These are phyloP conservation scores for Dryocosmus kuriphilus DNA, from an alignment of 2,888 invertebrate genomes.

Conservation along the genomic window DNA sequence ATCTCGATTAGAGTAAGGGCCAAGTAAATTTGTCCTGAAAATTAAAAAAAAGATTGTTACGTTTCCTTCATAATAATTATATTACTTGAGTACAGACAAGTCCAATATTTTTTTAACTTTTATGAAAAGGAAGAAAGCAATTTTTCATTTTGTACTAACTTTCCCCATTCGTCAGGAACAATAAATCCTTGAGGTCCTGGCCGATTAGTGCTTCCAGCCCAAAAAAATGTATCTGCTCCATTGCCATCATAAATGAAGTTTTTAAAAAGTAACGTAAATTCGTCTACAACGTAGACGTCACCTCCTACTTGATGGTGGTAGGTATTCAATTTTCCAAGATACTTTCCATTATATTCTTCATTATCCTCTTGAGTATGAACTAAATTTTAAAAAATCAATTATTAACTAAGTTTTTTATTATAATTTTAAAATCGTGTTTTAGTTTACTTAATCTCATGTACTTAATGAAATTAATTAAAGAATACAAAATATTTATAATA, in stretches of 20 bases:
- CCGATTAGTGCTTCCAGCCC: conserved; percentile 92
- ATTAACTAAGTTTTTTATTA: too few species aligned
- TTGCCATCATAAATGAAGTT: conserved; percentile 94
- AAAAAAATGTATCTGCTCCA: conserved; percentile 94
- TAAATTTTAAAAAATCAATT: conserved; percentile 25
- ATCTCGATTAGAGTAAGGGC: conserved; percentile 91
- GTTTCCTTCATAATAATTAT: neutral
- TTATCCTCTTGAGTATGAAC: conserved; percentile 80
- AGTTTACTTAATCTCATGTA: too few species aligned
- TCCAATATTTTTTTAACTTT: too few species aligned
- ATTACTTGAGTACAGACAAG: too few species aligned
- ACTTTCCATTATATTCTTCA: conserved; percentile 88
- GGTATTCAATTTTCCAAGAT: conserved; percentile 91
- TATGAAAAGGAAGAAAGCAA: neutral
- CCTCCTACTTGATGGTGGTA: conserved; percentile 96
- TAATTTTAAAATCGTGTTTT: too few species aligned
- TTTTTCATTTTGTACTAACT: conserved; percentile 80
- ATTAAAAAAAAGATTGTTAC: conserved; percentile 43
- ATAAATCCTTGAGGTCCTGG: conserved; percentile 96
- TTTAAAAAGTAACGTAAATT: conserved; percentile 88
- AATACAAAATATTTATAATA: too few species aligned
- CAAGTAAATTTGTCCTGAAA: conserved; percentile 89
- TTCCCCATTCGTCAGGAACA: conserved; percentile 91
- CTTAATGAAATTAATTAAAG: too few species aligned
- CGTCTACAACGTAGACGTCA: conserved; percentile 93